These are phyloP conservation scores for Hemibagrus guttatus DNA, from an alignment of 2,797 vertebrate genomes.

Conservation along the genomic window DNA sequence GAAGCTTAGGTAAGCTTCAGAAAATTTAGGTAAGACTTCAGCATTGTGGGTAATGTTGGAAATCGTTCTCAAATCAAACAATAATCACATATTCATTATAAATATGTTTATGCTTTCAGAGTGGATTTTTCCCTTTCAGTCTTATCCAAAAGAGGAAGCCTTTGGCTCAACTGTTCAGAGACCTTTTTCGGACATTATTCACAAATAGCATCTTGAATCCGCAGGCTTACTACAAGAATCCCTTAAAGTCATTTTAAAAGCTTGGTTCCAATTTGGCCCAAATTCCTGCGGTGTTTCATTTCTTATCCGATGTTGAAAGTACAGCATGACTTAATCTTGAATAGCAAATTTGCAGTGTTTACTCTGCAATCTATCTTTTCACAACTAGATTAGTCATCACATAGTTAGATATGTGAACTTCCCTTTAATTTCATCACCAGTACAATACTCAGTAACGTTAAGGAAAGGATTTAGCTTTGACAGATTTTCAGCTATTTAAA, in stretches of 20 bases:
- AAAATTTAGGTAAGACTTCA: too few relatives aligned
- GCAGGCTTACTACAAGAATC: slow-evolving; percentile 40
- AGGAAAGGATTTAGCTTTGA: not conserved
- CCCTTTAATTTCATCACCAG: not conserved
- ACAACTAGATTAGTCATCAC: not conserved
- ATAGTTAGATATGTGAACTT: not conserved
- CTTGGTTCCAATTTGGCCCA: not conserved
- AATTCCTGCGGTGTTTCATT: not conserved
- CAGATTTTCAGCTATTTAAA: not conserved
- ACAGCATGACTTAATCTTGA: not conserved
- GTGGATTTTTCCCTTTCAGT: not conserved
- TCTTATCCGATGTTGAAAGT: not conserved
- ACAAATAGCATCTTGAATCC: slow-evolving; percentile 16
- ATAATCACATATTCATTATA: not conserved
- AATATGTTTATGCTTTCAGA: not conserved
- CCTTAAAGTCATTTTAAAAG: slow-evolving; percentile 1
- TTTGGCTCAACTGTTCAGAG: not conserved
- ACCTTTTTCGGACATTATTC: slow-evolving; percentile 15
- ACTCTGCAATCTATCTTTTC: slow-evolving; percentile 13
- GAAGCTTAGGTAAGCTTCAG: not conserved
- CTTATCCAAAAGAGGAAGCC: not conserved
- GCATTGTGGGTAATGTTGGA: not conserved
- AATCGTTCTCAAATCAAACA: not conserved
- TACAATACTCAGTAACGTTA: not conserved
- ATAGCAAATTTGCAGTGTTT: slow-evolving; percentile 12